Evolutionary conservation across 92 coral and sea anemone genomes (phyloP).

Genomic region (Zoanthus gigantus): DNA sequence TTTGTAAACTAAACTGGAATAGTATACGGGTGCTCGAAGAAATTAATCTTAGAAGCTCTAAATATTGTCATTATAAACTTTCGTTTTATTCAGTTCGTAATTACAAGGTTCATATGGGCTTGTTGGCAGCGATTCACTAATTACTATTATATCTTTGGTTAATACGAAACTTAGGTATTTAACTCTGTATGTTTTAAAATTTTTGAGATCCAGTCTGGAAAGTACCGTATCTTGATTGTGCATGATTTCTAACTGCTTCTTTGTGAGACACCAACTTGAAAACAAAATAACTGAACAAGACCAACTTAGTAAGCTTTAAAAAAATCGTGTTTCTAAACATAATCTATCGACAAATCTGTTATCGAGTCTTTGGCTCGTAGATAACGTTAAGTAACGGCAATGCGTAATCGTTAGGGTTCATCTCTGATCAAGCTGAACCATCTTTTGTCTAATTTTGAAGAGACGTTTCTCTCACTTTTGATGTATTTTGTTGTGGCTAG

Average conservation of each 20-base stretch:
- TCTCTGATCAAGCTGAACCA: constrained; percentile 30
- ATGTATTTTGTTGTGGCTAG: not conserved
- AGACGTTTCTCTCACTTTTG: constrained; percentile 20
- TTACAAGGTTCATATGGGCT: constrained; percentile 8
- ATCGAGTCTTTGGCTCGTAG: constrained; percentile 35
- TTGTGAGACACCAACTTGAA: not conserved
- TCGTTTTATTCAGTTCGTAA: constrained; percentile 24
- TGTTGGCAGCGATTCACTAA: constrained; percentile 51
- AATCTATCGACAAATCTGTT: constrained; percentile 55
- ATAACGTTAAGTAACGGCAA: constrained; percentile 31
- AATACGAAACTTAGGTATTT: constrained; percentile 45
- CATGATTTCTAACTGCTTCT: not conserved
- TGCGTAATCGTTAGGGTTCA: constrained; percentile 21
- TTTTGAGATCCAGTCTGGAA: constrained; percentile 18
- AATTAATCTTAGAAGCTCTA: not conserved
- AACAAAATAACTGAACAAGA: not conserved
- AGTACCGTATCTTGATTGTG: not conserved
- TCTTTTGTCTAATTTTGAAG: constrained; percentile 25
- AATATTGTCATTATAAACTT: not conserved
- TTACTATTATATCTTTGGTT: constrained; percentile 46
- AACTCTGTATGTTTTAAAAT: constrained; percentile 23
- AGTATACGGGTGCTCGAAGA: constrained; percentile 9
- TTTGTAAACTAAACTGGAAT: not conserved
- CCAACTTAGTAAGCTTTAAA: constrained; percentile 12
- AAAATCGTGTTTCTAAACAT: constrained; percentile 24